A percentile compares a stretch with the other conserved stretches of the same genome.
phyloP scores from a whole-genome alignment of 1,140 invertebrate species.

The Cryptotermes secundus region DNA sequence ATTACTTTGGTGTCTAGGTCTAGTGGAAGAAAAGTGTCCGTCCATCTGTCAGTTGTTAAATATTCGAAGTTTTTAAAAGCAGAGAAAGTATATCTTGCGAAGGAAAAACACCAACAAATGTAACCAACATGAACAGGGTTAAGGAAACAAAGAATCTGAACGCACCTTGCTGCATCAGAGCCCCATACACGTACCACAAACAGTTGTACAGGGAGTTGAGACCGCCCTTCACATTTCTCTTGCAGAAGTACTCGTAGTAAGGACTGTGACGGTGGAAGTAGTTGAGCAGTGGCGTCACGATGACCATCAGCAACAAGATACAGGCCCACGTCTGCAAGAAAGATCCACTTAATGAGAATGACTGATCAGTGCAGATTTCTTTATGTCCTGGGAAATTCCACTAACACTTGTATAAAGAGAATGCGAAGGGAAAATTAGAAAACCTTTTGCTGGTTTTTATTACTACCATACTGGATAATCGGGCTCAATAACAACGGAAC shows the following conservation, averaged over 20 bases:
- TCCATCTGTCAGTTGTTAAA: too few species aligned
- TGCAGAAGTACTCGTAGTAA: constrained; percentile 63
- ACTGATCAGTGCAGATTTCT: background rate
- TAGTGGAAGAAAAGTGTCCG: too few species aligned
- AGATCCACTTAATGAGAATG: background rate
- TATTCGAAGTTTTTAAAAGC: too few species aligned
- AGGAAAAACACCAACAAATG: too few species aligned
- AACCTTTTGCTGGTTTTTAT: too few species aligned
- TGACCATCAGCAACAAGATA: constrained; percentile 65
- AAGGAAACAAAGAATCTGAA: background rate
- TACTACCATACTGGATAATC: too few species aligned
- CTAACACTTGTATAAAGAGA: background rate
- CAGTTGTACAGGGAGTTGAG: constrained; percentile 73
- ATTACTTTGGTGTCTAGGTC: too few species aligned
- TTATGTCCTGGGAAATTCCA: background rate
- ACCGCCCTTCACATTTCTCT: constrained; percentile 46
- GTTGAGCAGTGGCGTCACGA: constrained; percentile 79
- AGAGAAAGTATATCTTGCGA: too few species aligned
- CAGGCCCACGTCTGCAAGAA: constrained; percentile 76
- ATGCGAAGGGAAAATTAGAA: too few species aligned
- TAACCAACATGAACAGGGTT: too few species aligned
- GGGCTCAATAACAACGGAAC: too few species aligned
- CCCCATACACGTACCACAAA: constrained; percentile 88
- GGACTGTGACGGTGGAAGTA: constrained; percentile 70
- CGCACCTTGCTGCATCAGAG: constrained; percentile 85